phyloP scores from a whole-genome alignment of 1,140 invertebrate genomes.

The Drosophila obscura region DNA sequence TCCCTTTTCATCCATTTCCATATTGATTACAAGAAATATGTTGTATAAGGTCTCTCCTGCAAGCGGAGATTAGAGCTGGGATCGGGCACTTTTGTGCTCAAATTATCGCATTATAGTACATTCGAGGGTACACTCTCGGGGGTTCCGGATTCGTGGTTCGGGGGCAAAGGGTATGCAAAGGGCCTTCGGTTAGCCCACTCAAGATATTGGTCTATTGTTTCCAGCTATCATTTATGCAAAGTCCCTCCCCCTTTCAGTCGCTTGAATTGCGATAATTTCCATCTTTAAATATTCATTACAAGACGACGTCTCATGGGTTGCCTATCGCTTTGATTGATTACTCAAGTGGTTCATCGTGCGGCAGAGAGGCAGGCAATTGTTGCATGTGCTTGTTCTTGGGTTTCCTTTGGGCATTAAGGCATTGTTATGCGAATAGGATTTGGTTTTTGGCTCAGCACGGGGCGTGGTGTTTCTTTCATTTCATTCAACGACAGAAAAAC shows the following conservation, averaged over 20 bases:
- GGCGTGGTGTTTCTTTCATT: constrained; percentile 49
- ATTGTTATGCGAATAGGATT: constrained; percentile 51
- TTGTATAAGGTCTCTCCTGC: constrained; percentile 8
- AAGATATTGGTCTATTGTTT: constrained; percentile 77
- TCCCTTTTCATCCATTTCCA: constrained; percentile 14
- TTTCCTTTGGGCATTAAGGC: constrained; percentile 42
- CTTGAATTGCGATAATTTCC: constrained; percentile 70
- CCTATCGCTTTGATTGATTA: constrained; percentile 81
- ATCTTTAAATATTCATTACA: constrained; percentile 82
- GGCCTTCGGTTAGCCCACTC: constrained; percentile 1
- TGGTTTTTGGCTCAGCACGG: constrained; percentile 30
- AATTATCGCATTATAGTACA: constrained; percentile 62
- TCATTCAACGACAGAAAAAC: constrained; percentile 2
- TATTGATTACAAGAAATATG: constrained; percentile 70
- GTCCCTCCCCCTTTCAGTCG: constrained; percentile 35
- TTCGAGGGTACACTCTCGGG: background rate
- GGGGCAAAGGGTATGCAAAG: constrained; percentile 48
- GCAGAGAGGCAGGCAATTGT: constrained; percentile 43
- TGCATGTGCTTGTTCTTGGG: constrained; percentile 41
- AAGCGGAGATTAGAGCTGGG: constrained; percentile 54
- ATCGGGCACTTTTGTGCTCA: constrained; percentile 70
- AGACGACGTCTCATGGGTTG: constrained; percentile 47
- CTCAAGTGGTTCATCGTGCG: constrained; percentile 77
- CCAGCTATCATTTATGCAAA: constrained; percentile 75
- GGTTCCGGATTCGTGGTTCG: too few relatives aligned